Conservation (phyloP, 2,888 invertebrate genomes). For the Epiblema foenella region DNA sequence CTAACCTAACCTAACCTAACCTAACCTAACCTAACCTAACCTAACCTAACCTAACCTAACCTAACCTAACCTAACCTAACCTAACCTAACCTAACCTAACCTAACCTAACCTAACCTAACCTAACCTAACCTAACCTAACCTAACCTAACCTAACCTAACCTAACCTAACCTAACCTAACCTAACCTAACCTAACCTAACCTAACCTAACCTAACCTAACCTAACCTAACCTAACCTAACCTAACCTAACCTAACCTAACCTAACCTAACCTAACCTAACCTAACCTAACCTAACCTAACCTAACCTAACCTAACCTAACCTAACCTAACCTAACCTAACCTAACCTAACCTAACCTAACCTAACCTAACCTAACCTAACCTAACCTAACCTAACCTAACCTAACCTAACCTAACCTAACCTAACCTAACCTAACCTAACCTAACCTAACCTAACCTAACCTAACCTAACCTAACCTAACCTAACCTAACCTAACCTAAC, state of each 20-base stretch:
- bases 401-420: conserved; percentile 20
- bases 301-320: conserved; percentile 14
- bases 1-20: conserved; percentile 15
- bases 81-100: conserved; percentile 29
- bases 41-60: conserved; percentile 27
- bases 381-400: conserved; percentile 17
- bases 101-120: conserved; percentile 28
- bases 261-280: conserved; percentile 25
- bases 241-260: conserved; percentile 6
- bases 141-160: conserved; percentile 21
- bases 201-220: too few species aligned
- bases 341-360: conserved; percentile 23
- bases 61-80: conserved; percentile 27
- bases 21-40: conserved; percentile 18
- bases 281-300: conserved; percentile 20
- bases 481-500: conserved; percentile 33
- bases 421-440: conserved; percentile 18
- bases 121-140: conserved; percentile 23
- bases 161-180: too few species aligned
- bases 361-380: conserved; percentile 18
- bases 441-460: conserved; percentile 19
- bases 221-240: conserved; percentile 22
- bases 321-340: too few species aligned
- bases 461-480: conserved; percentile 30
- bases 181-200: conserved; percentile 21